Evolutionary conservation across 2,888 invertebrate species (phyloP).

Genomic region (Alentia gelatinosa): DNA sequence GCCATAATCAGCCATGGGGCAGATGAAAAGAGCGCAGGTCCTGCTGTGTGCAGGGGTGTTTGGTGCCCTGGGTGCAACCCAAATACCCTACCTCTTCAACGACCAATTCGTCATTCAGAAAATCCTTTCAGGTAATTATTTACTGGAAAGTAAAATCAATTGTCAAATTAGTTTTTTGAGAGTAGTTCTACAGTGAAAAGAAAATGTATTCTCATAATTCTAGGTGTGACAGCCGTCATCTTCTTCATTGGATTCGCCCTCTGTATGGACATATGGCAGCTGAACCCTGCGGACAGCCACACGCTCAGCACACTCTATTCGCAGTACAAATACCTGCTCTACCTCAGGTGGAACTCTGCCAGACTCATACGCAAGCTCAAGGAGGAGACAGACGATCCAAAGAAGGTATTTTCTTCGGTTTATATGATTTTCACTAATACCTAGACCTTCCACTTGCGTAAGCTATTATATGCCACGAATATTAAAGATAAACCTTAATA

Average conservation of each 20-base stretch:
- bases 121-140: neutral
- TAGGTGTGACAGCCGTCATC: neutral
- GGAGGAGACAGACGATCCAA: neutral
- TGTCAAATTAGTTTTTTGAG: neutral
- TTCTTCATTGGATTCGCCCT: neutral
- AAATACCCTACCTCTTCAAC: neutral
- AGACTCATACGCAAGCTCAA: neutral
- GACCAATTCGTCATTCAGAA: neutral
- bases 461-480: neutral
- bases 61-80: neutral
- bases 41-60: neutral
- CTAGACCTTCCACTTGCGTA: neutral
- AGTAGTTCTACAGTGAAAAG: neutral
- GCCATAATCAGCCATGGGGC: neutral
- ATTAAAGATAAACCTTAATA: neutral
- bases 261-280: neutral
- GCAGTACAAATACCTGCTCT: neutral
- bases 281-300: conserved; percentile 46
- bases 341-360: neutral
- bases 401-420: too few relatives aligned
- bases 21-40: neutral
- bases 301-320: neutral
- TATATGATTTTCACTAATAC: neutral
- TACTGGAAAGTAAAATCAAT: neutral
- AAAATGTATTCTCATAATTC: neutral